Evolutionary conservation across 2,797 vertebrate species (phyloP).

Genomic region (Cryptoprocta ferox): DNA sequence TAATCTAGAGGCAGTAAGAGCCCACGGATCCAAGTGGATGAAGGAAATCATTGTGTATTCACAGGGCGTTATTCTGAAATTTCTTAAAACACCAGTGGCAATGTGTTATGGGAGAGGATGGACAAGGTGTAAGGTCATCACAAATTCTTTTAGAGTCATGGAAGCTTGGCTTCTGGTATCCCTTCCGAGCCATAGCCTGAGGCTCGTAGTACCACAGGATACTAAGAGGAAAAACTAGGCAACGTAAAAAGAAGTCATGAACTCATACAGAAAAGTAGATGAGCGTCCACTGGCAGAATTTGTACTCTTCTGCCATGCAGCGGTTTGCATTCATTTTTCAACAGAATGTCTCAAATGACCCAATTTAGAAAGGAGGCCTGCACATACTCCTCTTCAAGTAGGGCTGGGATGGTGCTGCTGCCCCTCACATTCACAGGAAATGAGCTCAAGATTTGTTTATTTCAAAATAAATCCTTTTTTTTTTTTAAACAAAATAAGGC

Average conservation of each 20-base stretch:
- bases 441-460: neutral
- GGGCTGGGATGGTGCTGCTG: neutral
- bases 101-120: neutral
- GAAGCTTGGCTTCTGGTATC: neutral
- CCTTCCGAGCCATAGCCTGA: neutral
- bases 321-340: neutral
- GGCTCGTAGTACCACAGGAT: neutral
- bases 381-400: neutral
- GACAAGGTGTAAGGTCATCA: fast-evolving
- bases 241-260: neutral
- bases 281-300: neutral
- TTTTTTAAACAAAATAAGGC: neutral
- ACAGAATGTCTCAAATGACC: neutral
- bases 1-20: neutral
- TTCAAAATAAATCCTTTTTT: neutral
- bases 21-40: neutral
- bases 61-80: neutral
- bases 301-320: neutral
- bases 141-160: neutral
- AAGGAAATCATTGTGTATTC: slow-evolving; percentile 11
- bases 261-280: neutral
- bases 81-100: neutral
- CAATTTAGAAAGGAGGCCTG: neutral
- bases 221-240: neutral
- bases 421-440: neutral